Base-by-base conservation (phyloP, 2,113 vertebrate species). In the Notarius quadriscutis region DNA sequence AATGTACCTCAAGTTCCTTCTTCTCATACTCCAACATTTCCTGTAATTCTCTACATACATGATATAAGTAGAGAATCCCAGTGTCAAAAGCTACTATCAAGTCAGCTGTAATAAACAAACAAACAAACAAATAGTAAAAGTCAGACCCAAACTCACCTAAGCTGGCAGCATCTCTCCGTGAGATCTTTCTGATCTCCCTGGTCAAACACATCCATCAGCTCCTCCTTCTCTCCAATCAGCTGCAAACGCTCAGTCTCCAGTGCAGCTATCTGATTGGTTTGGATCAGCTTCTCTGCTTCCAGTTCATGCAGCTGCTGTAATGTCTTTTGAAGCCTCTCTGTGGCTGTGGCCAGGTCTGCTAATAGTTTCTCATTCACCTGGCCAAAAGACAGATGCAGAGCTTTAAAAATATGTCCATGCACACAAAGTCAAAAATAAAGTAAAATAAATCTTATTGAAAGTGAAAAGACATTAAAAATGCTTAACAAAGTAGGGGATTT, bases 321-420 rank as follows among this genome's bases (percentile, higher is more conserved):
- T 62, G 87, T 92, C 7, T 27, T 79, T 12, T 90, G 92, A 34
- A 93, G 84, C 27, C 75, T 88, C 83, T 90, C 86, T 63, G 75
- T 90, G 34, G 90, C 92, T 84, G 84, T 84, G 30, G 92, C 90
- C 22, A 95, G 92, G 67, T 96, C 93, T 22, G 67, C 51, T 62
- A 87, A 90, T 58, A 96, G 88, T 60, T 91, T 93, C 82, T 94
- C 87, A 58, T 94, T 96, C 15, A 83, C 86, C 95, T 96, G 90
- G 20, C 77, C 62, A 65, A n/a, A 62, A 55, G 11, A 51, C 30
- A 65, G 30, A 81, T 15, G 5, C 22, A 77, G 15, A n/a, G 48
- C 25, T 58, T 85, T 14, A 30, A 78, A n/a, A 80, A 57, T 30
- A 57, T 77, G 11, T 78, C 50, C 0, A 2, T 7, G 25, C 0